phyloP scores from a whole-genome alignment of 2,113 vertebrate genomes.

The Pipa parva region DNA sequence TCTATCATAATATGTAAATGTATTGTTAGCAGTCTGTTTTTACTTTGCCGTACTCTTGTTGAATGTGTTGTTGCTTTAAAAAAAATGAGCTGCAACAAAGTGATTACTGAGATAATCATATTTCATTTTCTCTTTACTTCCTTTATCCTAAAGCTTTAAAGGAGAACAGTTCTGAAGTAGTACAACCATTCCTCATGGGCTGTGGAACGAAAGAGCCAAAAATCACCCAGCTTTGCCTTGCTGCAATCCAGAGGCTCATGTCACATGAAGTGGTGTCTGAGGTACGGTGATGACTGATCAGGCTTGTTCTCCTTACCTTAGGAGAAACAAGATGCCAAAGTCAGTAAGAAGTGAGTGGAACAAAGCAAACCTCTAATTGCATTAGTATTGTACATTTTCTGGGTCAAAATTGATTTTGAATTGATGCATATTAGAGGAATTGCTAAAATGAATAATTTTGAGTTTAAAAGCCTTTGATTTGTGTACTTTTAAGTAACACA shows the following conservation, averaged over 20 bases:
- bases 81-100: too few species aligned
- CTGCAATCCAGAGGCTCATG: conserved; percentile 97
- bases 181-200: conserved; percentile 97
- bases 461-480: too few species aligned
- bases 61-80: too few species aligned
- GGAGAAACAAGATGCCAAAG: not conserved
- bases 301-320: not conserved
- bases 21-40: too few species aligned
- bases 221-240: conserved; percentile 94
- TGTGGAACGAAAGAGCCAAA: conserved; percentile 98
- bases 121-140: not conserved
- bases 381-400: not conserved
- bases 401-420: not conserved
- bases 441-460: not conserved
- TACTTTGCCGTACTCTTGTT: too few species aligned
- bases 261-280: conserved; percentile 97
- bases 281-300: conserved; percentile 63
- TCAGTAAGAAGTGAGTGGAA: not conserved
- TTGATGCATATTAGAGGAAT: not conserved
- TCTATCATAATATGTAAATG: too few species aligned
- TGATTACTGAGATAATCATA: too few species aligned
- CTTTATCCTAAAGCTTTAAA: conserved; percentile 74
- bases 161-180: conserved; percentile 96
- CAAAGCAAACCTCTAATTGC: conserved; percentile 3
- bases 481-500: too few species aligned